Evolutionary conservation across 2,797 vertebrate genomes (phyloP).

Genomic region (Rhynchotus rufescens): DNA sequence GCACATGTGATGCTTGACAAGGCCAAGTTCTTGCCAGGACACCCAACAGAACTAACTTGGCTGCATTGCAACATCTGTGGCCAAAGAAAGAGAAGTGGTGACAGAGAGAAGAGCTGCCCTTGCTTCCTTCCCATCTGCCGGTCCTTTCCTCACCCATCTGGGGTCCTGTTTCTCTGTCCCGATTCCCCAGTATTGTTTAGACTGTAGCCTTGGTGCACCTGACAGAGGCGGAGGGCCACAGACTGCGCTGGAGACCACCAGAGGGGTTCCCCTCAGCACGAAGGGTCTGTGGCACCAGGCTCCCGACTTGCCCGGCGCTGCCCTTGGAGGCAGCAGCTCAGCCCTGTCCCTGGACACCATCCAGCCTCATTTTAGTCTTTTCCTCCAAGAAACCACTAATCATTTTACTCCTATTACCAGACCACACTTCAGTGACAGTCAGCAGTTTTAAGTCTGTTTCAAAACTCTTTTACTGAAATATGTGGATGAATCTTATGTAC

Average conservation of each 20-base stretch:
- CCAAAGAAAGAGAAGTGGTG: slow-evolving; percentile 1
- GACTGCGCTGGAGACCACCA: neutral
- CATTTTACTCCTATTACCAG: neutral
- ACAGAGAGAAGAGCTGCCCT: neutral
- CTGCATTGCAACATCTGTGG: neutral
- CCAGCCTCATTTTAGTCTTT: neutral
- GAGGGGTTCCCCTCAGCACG: neutral
- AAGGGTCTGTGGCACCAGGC: neutral
- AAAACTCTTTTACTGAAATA: neutral
- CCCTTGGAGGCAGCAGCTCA: neutral
- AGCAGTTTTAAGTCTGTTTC: neutral
- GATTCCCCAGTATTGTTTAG: neutral
- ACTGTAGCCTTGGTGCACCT: neutral
- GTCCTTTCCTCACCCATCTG: neutral
- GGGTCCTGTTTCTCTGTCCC: neutral
- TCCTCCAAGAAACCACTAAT: neutral
- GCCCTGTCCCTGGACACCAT: neutral
- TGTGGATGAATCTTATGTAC: neutral
- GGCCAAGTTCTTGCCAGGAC: slow-evolving; percentile 31
- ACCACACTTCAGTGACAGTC: neutral
- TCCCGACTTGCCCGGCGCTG: neutral
- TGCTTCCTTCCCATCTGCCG: neutral
- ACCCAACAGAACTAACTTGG: neutral
- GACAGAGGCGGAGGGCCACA: neutral
- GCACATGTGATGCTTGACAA: slow-evolving; percentile 39